Percentiles rank a stretch among this genome's conserved stretches.
These are phyloP conservation scores for Manduca sexta DNA, from an alignment of 1,140 invertebrate genomes.

Conservation along the genomic window DNA sequence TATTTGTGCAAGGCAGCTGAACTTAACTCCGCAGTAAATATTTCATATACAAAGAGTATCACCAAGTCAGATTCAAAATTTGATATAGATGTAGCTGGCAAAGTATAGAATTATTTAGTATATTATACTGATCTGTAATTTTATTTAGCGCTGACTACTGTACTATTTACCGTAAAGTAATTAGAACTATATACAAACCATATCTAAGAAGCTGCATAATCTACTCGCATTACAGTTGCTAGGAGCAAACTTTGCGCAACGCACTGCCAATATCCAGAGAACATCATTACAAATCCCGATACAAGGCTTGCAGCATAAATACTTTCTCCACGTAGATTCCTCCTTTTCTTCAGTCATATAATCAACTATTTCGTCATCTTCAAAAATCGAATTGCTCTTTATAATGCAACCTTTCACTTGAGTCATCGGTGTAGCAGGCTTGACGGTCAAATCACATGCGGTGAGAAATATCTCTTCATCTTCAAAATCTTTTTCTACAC, in stretches of 20 bases:
- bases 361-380: constrained; percentile 27
- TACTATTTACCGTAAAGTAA: too few relatives aligned
- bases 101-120: too few relatives aligned
- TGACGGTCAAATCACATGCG: constrained; percentile 44
- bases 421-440: constrained; percentile 21
- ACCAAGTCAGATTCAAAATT: too few relatives aligned
- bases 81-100: too few relatives aligned
- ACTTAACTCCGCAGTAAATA: too few relatives aligned
- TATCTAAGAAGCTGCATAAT: constrained; percentile 42
- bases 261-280: constrained; percentile 50
- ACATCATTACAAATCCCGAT: constrained; percentile 30
- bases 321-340: constrained; percentile 28
- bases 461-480: constrained; percentile 46
- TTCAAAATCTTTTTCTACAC: constrained; percentile 31
- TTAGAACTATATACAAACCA: too few relatives aligned
- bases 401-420: constrained; percentile 42
- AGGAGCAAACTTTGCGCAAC: constrained; percentile 45
- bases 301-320: constrained; percentile 37
- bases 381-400: constrained; percentile 29
- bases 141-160: too few relatives aligned
- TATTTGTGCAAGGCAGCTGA: too few relatives aligned
- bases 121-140: too few relatives aligned
- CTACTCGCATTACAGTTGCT: constrained; percentile 29
- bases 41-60: too few relatives aligned
- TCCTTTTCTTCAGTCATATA: constrained; percentile 4